A percentile compares a stretch with the other conserved stretches of the same genome.
Evolutionary conservation across 2,797 vertebrate species (phyloP).

Genomic region (Poliocrania exsul): DNA sequence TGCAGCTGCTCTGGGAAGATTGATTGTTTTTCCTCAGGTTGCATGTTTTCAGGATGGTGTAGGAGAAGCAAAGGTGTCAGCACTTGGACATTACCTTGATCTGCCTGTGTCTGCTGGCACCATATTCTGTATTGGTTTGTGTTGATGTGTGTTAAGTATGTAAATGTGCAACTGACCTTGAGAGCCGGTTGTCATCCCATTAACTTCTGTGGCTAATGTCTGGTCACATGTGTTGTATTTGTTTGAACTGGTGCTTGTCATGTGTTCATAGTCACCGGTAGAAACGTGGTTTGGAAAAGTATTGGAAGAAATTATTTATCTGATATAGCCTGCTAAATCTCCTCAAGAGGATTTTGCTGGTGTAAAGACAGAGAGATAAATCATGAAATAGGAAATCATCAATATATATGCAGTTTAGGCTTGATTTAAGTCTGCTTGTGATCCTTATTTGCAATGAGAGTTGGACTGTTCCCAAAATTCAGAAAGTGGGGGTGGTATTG

Average conservation of each 20-base stretch:
- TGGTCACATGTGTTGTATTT: background rate
- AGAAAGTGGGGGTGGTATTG: background rate
- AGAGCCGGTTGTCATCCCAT: background rate
- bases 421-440: background rate
- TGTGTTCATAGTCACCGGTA: background rate
- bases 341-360: background rate
- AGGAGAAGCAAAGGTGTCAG: background rate
- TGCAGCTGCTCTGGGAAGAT: background rate
- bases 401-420: background rate
- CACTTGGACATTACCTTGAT: background rate
- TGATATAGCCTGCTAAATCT: background rate
- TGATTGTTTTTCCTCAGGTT: background rate
- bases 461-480: slow-evolving; percentile 26
- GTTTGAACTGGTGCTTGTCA: background rate
- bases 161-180: background rate
- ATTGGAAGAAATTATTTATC: background rate
- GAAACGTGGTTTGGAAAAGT: background rate
- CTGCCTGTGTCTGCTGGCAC: background rate
- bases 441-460: slow-evolving; percentile 2
- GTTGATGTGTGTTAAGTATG: background rate
- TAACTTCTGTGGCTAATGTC: background rate
- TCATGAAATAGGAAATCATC: background rate
- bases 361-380: background rate
- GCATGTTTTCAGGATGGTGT: fast-evolving
- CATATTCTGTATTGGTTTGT: background rate